A percentile compares a stretch with the other conserved stretches of the same genome.
Conservation (phyloP, 2,797 vertebrate genomes). For the Anas flavirostris region DNA sequence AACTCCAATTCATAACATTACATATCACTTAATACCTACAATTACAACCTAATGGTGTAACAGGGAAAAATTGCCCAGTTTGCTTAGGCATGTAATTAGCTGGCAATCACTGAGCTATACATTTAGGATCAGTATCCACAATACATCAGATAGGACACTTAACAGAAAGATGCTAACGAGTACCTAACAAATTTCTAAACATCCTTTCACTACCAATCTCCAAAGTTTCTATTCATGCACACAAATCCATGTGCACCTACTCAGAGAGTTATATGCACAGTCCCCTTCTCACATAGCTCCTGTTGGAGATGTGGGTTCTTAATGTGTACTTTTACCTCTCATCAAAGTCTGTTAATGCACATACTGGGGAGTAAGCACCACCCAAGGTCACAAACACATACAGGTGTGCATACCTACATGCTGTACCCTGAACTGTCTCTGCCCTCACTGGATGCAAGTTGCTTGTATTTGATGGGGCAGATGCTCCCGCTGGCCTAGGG, state of each 20-base stretch:
- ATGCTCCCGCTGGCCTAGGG: not conserved
- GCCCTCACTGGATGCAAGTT: not conserved
- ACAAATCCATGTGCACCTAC: not conserved
- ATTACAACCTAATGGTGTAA: not conserved
- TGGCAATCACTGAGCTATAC: not conserved
- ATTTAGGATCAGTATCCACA: not conserved
- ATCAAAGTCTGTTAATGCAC: not conserved
- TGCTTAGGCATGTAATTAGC: not conserved
- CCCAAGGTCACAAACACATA: no score
- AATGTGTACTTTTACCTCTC: not conserved
- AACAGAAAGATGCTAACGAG: not conserved
- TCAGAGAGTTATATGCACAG: rapidly evolving
- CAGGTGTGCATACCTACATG: not conserved
- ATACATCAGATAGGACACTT: not conserved
- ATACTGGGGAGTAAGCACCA: not conserved
- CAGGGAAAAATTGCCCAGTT: not conserved
- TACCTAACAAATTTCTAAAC: not conserved
- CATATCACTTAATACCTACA: not conserved
- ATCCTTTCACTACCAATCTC: not conserved
- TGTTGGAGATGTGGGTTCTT: not conserved
- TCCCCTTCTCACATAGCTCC: not conserved
- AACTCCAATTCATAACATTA: not conserved
- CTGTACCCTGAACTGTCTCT: no score
- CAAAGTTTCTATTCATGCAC: not conserved
- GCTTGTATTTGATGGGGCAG: not conserved